These are phyloP conservation scores for Homarus gammarus DNA, from an alignment of 2,888 invertebrate species.

Conservation along the genomic window DNA sequence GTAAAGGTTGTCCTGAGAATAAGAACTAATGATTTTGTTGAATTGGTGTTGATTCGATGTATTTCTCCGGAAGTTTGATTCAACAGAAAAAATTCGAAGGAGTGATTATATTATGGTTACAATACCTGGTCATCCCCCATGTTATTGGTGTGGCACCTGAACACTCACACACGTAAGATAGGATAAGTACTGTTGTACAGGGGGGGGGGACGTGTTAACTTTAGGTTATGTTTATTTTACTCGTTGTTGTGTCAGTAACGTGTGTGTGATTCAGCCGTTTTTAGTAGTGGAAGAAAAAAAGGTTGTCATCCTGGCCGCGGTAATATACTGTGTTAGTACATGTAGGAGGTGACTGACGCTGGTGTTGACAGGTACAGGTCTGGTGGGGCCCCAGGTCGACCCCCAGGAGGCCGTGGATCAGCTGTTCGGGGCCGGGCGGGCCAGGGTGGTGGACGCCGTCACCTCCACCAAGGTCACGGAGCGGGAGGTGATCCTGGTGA, in stretches of 20 bases:
- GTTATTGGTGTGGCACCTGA: too few relatives aligned
- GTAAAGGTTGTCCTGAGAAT: too few relatives aligned
- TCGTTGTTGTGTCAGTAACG: not conserved
- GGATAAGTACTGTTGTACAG: too few relatives aligned
- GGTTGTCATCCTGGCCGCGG: constrained; percentile 30
- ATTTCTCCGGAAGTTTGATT: too few relatives aligned
- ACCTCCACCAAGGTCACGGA: constrained; percentile 72
- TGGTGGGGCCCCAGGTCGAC: constrained; percentile 59
- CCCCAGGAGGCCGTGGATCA: constrained; percentile 75
- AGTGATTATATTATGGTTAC: too few relatives aligned
- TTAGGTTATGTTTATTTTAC: constrained; percentile 5
- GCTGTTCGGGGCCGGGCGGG: constrained; percentile 74
- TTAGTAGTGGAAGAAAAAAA: not conserved
- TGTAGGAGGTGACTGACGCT: not conserved
- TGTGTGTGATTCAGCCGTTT: not conserved
- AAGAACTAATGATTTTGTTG: too few relatives aligned
- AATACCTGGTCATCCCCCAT: too few relatives aligned
- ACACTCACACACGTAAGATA: too few relatives aligned
- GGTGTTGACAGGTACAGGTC: constrained; percentile 21
- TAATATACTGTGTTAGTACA: not conserved
- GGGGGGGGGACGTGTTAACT: too few relatives aligned
- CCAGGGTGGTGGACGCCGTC: constrained; percentile 74
- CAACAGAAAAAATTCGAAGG: too few relatives aligned
- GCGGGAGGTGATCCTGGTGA: constrained; percentile 74
- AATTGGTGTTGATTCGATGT: too few relatives aligned